These are phyloP conservation scores for Heliopora coerulea DNA, from an alignment of 92 coral and sea anemone species.

Conservation along the genomic window DNA sequence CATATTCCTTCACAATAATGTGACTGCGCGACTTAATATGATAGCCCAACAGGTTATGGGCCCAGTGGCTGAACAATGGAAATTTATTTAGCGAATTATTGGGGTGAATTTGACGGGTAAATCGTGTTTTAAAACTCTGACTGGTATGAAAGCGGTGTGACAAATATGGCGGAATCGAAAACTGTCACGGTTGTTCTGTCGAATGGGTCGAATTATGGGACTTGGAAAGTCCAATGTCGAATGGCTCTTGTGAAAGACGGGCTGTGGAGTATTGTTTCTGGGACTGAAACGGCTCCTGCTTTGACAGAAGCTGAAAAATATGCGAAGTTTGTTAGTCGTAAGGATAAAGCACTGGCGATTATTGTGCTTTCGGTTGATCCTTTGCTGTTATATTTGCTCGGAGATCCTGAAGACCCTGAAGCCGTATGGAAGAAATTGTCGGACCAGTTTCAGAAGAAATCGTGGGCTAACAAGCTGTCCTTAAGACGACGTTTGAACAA, in stretches of 20 bases:
- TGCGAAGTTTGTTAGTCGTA: slow-evolving; percentile 43
- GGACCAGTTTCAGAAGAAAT: slow-evolving; percentile 52
- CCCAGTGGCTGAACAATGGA: not conserved
- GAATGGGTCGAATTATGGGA: not conserved
- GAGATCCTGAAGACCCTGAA: slow-evolving; percentile 43
- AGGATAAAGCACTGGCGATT: slow-evolving; percentile 52
- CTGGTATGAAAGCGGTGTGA: not conserved
- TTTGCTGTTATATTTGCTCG: slow-evolving; percentile 33
- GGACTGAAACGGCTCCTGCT: not conserved
- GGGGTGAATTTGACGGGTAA: no score
- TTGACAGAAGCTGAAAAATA: not conserved
- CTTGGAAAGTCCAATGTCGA: slow-evolving; percentile 27
- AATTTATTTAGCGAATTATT: not conserved
- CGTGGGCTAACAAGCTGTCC: slow-evolving; percentile 55
- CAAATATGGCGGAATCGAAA: not conserved
- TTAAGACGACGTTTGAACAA: slow-evolving; percentile 45
- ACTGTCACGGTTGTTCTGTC: not conserved
- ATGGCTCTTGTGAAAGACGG: slow-evolving; percentile 16
- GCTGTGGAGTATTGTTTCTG: not conserved
- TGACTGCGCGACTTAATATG: no score
- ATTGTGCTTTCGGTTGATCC: slow-evolving; percentile 58
- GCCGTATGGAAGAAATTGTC: slow-evolving; percentile 48
- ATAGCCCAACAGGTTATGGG: slow-evolving; percentile 10
- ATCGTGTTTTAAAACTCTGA: no score
- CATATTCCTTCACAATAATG: no score